A percentile compares a stretch with the other conserved stretches of the same genome.
Evolutionary conservation across 2,113 vertebrate genomes (phyloP).

Genomic region (Turnix velox): DNA sequence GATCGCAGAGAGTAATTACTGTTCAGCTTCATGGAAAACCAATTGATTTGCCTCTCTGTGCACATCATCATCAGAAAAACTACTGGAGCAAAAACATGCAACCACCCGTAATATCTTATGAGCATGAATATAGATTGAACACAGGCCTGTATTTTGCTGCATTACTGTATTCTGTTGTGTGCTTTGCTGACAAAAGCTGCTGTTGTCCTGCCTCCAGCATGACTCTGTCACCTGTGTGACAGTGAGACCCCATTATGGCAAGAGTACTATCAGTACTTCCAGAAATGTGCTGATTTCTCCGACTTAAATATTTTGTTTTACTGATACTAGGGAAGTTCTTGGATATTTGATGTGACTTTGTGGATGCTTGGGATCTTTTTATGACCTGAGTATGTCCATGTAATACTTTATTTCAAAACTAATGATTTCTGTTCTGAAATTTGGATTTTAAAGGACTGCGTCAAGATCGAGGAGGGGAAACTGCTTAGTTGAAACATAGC

Average conservation of each 20-base stretch:
- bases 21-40: not conserved
- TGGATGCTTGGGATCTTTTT: not conserved
- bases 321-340: not conserved
- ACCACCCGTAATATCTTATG: fast-evolving
- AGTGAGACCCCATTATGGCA: not conserved
- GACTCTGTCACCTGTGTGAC: too few species aligned
- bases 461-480: not conserved
- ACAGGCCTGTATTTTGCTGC: fast-evolving
- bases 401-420: not conserved
- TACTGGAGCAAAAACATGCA: not conserved
- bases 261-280: not conserved
- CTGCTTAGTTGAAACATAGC: fast-evolving
- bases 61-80: not conserved
- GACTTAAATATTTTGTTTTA: not conserved
- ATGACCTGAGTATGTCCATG: not conserved
- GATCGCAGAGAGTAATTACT: not conserved
- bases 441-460: not conserved
- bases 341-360: not conserved
- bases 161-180: not conserved
- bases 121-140: not conserved
- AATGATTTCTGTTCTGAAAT: not conserved
- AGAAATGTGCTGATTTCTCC: not conserved
- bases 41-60: not conserved
- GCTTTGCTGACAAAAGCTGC: not conserved
- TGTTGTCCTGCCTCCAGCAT: not conserved